phyloP scores from a whole-genome alignment of 2,888 invertebrate species.

The Prionchulus punctatus region DNA sequence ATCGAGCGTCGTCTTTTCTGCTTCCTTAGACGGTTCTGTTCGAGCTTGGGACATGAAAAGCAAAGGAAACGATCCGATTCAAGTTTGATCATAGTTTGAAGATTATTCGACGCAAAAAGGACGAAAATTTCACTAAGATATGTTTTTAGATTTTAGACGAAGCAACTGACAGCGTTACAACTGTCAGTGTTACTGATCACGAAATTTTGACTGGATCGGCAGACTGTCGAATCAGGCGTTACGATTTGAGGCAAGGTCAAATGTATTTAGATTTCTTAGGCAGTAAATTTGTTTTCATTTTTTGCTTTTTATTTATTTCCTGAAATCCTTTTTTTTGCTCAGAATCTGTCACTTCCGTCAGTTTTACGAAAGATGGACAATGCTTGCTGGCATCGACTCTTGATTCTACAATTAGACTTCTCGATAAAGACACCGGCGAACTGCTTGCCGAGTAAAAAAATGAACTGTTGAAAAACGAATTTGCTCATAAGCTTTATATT shows the following conservation, averaged over 20 bases:
- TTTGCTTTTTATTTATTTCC: not conserved
- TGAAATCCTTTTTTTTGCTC: not conserved
- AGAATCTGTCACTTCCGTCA: slow-evolving; percentile 56
- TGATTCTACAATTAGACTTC: slow-evolving; percentile 60
- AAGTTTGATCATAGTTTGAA: slow-evolving; percentile 36
- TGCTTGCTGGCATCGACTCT: slow-evolving; percentile 70
- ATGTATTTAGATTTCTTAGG: slow-evolving; percentile 67
- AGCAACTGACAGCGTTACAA: slow-evolving; percentile 65
- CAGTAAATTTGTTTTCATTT: slow-evolving; percentile 37
- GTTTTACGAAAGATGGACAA: slow-evolving; percentile 76
- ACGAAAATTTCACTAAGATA: not conserved
- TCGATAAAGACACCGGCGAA: slow-evolving; percentile 72
- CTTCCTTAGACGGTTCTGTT: slow-evolving; percentile 78
- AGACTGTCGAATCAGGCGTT: slow-evolving; percentile 67
- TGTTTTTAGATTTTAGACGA: slow-evolving; percentile 51
- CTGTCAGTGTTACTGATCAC: slow-evolving; percentile 55
- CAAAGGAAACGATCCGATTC: slow-evolving; percentile 52
- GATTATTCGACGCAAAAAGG: not conserved
- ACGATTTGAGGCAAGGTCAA: slow-evolving; percentile 74
- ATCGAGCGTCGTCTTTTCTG: slow-evolving; percentile 74
- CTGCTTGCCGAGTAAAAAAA: slow-evolving; percentile 47
- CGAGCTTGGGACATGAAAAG: slow-evolving; percentile 71
- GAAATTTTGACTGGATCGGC: slow-evolving; percentile 77
- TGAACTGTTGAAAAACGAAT: not conserved
- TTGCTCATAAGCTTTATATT: not conserved